Percentiles rank a stretch among this genome's conserved stretches.
Conservation (phyloP, 2,797 vertebrate genomes). For the Mastacembelus armatus region DNA sequence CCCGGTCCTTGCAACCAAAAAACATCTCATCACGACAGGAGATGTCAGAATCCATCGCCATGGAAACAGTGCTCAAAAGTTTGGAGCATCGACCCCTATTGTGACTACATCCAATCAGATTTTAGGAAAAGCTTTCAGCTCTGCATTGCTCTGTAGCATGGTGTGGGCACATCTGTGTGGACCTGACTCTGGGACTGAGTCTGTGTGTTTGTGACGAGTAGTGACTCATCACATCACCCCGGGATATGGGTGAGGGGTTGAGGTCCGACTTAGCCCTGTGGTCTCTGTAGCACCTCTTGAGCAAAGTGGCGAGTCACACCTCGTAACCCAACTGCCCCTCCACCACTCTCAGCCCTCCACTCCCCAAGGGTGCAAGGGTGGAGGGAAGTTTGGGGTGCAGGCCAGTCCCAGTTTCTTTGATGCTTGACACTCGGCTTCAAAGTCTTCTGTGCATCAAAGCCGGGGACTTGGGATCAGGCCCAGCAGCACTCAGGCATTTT, state of each 20-base stretch:
- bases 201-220: slow-evolving; percentile 17
- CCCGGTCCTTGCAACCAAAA: slow-evolving; percentile 48
- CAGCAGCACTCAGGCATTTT: slow-evolving; percentile 42
- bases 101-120: slow-evolving; percentile 77
- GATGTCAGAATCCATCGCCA: slow-evolving; percentile 82
- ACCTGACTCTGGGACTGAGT: slow-evolving; percentile 15
- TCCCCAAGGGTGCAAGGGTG: neutral
- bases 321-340: neutral
- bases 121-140: slow-evolving; percentile 66
- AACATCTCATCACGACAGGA: slow-evolving; percentile 67
- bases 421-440: slow-evolving; percentile 62
- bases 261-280: slow-evolving; percentile 24
- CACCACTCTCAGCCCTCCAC: neutral
- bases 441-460: slow-evolving; percentile 67
- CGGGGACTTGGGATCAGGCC: slow-evolving; percentile 44
- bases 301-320: slow-evolving; percentile 29
- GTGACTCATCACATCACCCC: slow-evolving; percentile 64
- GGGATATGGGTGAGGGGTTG: too few species aligned
- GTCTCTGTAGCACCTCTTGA: slow-evolving; percentile 22
- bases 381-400: slow-evolving; percentile 29
- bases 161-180: slow-evolving; percentile 34
- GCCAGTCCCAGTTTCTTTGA: slow-evolving; percentile 54
- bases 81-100: slow-evolving; percentile 74
- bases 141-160: slow-evolving; percentile 53
- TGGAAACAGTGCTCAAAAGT: slow-evolving; percentile 84